Percentiles rank a stretch among this genome's conserved stretches.
Conservation (phyloP, 2,888 invertebrate species). For the Alcis repandata region DNA sequence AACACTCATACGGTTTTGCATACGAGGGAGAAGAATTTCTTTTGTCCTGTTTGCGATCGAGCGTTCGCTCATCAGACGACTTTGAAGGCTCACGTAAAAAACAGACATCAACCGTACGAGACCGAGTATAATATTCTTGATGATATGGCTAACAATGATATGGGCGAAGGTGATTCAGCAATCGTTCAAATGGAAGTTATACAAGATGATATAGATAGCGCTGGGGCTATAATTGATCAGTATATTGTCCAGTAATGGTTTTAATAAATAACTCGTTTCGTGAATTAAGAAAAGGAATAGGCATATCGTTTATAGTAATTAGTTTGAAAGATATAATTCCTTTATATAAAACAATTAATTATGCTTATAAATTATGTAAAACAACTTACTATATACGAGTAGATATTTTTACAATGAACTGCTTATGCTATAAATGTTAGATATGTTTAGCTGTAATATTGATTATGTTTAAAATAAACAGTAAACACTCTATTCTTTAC, state of each 20-base stretch:
- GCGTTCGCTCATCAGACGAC: constrained; percentile 79
- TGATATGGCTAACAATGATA: constrained; percentile 54
- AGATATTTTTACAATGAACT: no score
- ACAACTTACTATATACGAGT: no score
- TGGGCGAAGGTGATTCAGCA: constrained; percentile 4
- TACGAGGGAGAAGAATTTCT: constrained; percentile 80
- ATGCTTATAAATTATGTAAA: no score
- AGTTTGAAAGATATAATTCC: no score
- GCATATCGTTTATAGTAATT: no score
- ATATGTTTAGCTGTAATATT: no score
- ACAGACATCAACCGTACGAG: constrained; percentile 59
- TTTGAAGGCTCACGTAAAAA: constrained; percentile 68
- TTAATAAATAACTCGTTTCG: not conserved
- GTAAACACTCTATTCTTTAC: no score
- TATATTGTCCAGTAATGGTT: constrained; percentile 11
- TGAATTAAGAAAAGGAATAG: no score
- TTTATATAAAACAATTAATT: no score
- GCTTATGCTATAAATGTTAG: no score
- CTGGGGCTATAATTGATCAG: constrained; percentile 51
- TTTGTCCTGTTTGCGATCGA: constrained; percentile 84
- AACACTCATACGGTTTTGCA: constrained; percentile 87
- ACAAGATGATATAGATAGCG: constrained; percentile 61
- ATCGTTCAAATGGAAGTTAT: constrained; percentile 69
- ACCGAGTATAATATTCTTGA: constrained; percentile 48
- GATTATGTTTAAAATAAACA: no score